Base-by-base conservation (phyloP, 1,140 invertebrate species). In the Archegozetes longisetosus region DNA sequence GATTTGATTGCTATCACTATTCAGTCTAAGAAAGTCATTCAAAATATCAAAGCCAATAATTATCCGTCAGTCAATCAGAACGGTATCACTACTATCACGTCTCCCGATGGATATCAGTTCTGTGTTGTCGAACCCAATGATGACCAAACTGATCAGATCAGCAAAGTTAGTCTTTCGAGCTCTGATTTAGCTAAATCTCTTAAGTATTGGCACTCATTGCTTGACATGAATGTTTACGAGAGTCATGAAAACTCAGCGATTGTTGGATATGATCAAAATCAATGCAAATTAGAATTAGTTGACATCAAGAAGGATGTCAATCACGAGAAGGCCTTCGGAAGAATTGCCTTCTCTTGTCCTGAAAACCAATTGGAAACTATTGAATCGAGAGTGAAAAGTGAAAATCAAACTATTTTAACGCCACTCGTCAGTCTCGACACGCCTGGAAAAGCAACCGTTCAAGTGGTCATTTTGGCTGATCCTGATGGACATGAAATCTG, bases 401-500 rank as follows among this genome's bases (percentile, higher is more conserved):
- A 75, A 13, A 79, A 82, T 13, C 75, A 82, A 56, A 88, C 79
- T 49, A 88, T 95, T 65, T 72, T 97, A 12, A 96, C 84, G 2
- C 87, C 88, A 14, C 74, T 93, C 9, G 83, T 94, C 28, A 85
- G 82, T 59, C 73, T 98, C 53, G 88, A 93, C 67, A 98, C 94
- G 0, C 93, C 93, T 0, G 94, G 89, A 52, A 98, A 98, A 75
- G 90, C 90, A 1, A 87, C 87, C 9, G 94, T 98, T 0, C 77
- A 85, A 61, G 95, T 98, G 26, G 86, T 98, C 23, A 98, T 98
- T 68, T 74, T 97, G 6, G 86, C 86, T 27, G 94, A 98, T 77
- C 93, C 93, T 1, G 90, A 98, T 77, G 88, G 81, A 1, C 93
- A 98, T 76, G 95, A 98, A 77, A 98, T 98, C 62, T 97, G 94